These are phyloP conservation scores for Karalla daura DNA, from an alignment of 2,797 vertebrate species.

Conservation along the genomic window DNA sequence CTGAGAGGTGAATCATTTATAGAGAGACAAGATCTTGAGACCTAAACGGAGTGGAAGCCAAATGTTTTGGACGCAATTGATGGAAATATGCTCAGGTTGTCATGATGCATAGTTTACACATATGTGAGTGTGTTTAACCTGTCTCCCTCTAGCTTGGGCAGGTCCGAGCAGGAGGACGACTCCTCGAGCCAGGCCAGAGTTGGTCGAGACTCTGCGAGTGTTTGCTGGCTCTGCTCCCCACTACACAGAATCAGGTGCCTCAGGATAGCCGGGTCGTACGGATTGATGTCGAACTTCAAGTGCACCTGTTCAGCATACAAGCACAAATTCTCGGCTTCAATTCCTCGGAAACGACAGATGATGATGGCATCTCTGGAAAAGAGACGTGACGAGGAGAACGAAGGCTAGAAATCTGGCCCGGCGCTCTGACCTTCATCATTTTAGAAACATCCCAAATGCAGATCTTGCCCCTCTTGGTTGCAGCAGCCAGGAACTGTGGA, in stretches of 20 bases:
- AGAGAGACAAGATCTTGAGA: too few relatives aligned
- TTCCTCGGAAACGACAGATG: too few relatives aligned
- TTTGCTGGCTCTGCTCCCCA: constrained; percentile 88
- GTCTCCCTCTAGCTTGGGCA: constrained; percentile 98
- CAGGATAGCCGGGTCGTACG: constrained; percentile 95
- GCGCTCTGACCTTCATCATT: constrained; percentile 95
- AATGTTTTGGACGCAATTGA: too few relatives aligned
- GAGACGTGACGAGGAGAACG: too few relatives aligned
- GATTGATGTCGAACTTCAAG: constrained; percentile 98
- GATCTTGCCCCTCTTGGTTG: constrained; percentile 97
- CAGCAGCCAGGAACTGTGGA: constrained; percentile 95
- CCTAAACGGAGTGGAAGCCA: too few relatives aligned
- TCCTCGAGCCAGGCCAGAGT: constrained; percentile 97
- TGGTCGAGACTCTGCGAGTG: constrained; percentile 90
- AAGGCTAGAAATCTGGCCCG: too few relatives aligned
- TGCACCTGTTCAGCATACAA: constrained; percentile 87
- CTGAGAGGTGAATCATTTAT: too few relatives aligned
- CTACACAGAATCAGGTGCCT: constrained; percentile 91
- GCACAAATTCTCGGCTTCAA: not conserved
- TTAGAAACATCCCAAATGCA: constrained; percentile 99
- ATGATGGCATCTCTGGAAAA: too few relatives aligned
- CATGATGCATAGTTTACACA: too few relatives aligned
- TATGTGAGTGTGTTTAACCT: constrained; percentile 83
- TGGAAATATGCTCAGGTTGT: too few relatives aligned
- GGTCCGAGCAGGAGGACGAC: constrained; percentile 95